These are phyloP conservation scores for Branchinecta lindahli DNA, from an alignment of 1,140 invertebrate species.

Conservation along the genomic window DNA sequence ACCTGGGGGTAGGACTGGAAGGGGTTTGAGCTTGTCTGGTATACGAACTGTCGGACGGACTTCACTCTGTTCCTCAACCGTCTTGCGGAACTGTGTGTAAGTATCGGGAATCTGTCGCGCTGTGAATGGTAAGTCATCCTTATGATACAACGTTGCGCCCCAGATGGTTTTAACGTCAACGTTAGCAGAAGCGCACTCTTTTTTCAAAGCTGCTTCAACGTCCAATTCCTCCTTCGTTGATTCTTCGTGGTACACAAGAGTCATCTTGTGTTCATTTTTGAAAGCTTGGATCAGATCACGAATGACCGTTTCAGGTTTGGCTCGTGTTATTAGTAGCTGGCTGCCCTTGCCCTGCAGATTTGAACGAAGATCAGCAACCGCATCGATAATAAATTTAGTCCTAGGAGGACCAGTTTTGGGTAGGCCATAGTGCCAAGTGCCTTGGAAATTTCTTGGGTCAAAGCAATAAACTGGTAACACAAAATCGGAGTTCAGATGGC, in stretches of 20 bases:
- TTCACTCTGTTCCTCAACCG: constrained; percentile 26
- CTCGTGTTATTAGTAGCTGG: constrained; percentile 25
- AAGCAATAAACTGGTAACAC: constrained; percentile 32
- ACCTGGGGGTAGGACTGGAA: constrained; percentile 23
- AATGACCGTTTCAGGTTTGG: constrained; percentile 30
- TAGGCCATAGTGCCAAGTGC: constrained; percentile 28
- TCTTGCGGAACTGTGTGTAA: constrained; percentile 33
- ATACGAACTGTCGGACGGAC: constrained; percentile 26
- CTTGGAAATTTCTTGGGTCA: constrained; percentile 29
- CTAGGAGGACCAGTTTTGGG: constrained; percentile 31
- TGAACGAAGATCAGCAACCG: constrained; percentile 26
- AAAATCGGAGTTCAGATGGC: constrained; percentile 22
- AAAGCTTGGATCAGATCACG: constrained; percentile 27
- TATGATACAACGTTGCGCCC: constrained; percentile 32
- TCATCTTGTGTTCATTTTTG: constrained; percentile 20
- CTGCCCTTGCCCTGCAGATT: constrained; percentile 25
- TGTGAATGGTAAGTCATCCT: constrained; percentile 31
- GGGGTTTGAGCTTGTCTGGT: constrained; percentile 27
- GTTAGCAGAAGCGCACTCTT: constrained; percentile 22
- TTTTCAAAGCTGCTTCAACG: constrained; percentile 28
- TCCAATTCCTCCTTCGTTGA: constrained; percentile 31
- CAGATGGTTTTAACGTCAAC: constrained; percentile 28
- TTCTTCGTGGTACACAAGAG: constrained; percentile 29
- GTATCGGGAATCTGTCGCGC: constrained; percentile 30
- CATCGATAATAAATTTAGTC: constrained; percentile 28